Evolutionary conservation across 2,797 vertebrate genomes (phyloP).

Genomic region (Arctocebus calabarensis): DNA sequence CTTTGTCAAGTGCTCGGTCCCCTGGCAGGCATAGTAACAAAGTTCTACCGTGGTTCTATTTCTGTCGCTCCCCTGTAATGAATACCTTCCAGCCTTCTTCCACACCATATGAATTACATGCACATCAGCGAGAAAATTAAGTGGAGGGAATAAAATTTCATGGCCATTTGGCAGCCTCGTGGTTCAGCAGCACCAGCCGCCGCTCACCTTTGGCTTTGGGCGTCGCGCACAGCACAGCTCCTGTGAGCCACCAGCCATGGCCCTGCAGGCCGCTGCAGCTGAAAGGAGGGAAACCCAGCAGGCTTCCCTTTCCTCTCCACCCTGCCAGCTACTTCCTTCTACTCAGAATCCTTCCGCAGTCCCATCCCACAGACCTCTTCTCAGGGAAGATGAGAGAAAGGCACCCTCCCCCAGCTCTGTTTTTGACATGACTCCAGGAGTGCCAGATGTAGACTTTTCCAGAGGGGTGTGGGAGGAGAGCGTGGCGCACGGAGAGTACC

Average conservation of each 20-base stretch:
- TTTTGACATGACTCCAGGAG: constrained; percentile 67
- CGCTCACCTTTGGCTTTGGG: not conserved
- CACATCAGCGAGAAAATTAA: constrained; percentile 53
- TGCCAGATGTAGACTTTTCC: constrained; percentile 60
- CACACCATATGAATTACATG: constrained; percentile 51
- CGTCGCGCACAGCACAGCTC: not conserved
- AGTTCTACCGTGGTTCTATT: not conserved
- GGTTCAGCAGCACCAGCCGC: not conserved
- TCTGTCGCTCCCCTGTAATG: not conserved
- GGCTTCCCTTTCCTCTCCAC: not conserved
- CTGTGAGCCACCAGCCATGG: not conserved
- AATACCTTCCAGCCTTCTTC: constrained; percentile 42
- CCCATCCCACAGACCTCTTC: not conserved
- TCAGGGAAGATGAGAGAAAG: not conserved
- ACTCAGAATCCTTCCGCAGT: not conserved
- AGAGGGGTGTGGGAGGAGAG: constrained; percentile 59
- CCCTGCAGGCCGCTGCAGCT: not conserved
- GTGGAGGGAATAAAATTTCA: constrained; percentile 55
- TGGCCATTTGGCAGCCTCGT: constrained; percentile 36
- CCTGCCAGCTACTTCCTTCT: not conserved
- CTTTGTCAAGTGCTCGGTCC: not conserved
- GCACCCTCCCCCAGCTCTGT: not conserved
- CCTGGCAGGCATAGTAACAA: not conserved
- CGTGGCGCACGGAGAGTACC: not conserved
- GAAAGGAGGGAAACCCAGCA: not conserved